phyloP scores from a whole-genome alignment of 2,888 invertebrate species.

The Platycheirus rosarum region DNA sequence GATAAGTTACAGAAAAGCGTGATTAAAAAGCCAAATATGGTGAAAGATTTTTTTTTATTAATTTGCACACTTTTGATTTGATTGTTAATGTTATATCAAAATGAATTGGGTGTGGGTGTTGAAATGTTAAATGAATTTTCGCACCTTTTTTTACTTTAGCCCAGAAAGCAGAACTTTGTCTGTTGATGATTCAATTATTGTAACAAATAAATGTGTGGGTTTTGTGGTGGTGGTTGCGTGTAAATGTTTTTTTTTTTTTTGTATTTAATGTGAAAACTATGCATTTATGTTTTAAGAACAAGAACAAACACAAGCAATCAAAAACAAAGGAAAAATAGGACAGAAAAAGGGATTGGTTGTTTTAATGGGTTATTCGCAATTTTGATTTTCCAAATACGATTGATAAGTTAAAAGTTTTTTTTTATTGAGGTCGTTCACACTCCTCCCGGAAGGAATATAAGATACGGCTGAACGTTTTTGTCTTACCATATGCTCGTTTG shows the following conservation, averaged over 20 bases:
- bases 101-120: slow-evolving; percentile 53
- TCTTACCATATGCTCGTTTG: slow-evolving; percentile 94
- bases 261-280: slow-evolving; percentile 38
- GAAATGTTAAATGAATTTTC: slow-evolving; percentile 63
- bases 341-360: slow-evolving; percentile 47
- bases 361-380: slow-evolving; percentile 77
- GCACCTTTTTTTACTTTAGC: slow-evolving; percentile 44
- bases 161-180: slow-evolving; percentile 57
- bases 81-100: slow-evolving; percentile 30
- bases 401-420: slow-evolving; percentile 76
- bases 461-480: slow-evolving; percentile 40
- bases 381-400: slow-evolving; percentile 82
- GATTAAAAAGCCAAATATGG: slow-evolving; percentile 59
- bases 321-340: slow-evolving; percentile 36
- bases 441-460: slow-evolving; percentile 78
- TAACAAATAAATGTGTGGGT: slow-evolving; percentile 49
- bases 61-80: slow-evolving; percentile 57
- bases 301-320: slow-evolving; percentile 27
- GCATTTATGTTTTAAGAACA: neutral
- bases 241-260: slow-evolving; percentile 35
- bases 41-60: slow-evolving; percentile 40
- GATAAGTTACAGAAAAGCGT: slow-evolving; percentile 48
- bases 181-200: slow-evolving; percentile 53
- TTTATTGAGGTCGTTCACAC: slow-evolving; percentile 67
- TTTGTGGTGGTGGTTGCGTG: slow-evolving; percentile 29